Percentiles rank a stretch among this genome's conserved stretches.
Evolutionary conservation across 2,113 vertebrate genomes (phyloP).

Genomic region (Antechinus stuartii): DNA sequence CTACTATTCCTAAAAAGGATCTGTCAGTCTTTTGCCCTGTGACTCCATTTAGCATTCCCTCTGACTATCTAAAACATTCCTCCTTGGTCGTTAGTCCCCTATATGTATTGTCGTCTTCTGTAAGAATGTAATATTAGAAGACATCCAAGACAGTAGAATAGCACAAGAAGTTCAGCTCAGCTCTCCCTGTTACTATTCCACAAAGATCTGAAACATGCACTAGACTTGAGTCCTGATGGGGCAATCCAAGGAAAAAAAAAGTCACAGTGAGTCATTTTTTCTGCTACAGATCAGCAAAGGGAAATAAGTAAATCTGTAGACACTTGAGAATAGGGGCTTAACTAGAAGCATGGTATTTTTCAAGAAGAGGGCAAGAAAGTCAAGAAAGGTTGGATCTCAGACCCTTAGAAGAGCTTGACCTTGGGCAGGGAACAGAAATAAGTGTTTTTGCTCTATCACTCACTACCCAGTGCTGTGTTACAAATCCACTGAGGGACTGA

Average conservation of each 20-base stretch:
- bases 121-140: neutral
- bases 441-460: neutral
- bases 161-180: neutral
- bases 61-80: neutral
- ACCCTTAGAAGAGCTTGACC: neutral
- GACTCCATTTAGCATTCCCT: neutral
- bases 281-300: neutral
- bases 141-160: neutral
- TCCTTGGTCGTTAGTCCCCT: neutral
- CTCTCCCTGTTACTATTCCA: neutral
- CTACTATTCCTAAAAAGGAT: neutral
- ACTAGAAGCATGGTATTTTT: neutral
- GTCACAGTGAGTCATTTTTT: neutral
- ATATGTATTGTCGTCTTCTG: neutral
- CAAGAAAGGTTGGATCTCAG: neutral
- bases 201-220: neutral
- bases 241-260: neutral
- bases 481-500: neutral
- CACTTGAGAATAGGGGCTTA: neutral
- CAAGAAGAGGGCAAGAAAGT: too few species aligned
- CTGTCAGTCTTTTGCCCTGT: neutral
- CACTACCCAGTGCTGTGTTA: neutral
- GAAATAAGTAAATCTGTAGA: neutral
- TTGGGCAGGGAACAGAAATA: neutral
- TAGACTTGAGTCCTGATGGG: neutral